A percentile compares a stretch with the other conserved stretches of the same genome.
These are phyloP conservation scores for Amphiprion ocellaris DNA, from an alignment of 2,113 vertebrate genomes.

Conservation along the genomic window DNA sequence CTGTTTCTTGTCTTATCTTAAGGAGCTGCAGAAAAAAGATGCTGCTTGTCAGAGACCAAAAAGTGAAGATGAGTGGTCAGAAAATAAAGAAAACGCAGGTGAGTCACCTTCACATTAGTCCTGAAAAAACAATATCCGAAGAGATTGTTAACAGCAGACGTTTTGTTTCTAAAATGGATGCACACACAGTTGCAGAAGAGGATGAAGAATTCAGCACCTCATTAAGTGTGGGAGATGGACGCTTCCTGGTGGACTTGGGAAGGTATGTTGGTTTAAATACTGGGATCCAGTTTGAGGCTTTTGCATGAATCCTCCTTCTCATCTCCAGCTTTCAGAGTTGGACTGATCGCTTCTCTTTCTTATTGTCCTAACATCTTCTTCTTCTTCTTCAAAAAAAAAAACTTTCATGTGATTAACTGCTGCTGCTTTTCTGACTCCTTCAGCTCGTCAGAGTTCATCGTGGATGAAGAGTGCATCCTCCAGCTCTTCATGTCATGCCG, in stretches of 20 bases:
- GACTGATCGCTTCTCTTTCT: no score
- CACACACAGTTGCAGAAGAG: slow-evolving; percentile 19
- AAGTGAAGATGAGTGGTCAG: background rate
- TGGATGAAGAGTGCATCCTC: slow-evolving; percentile 56
- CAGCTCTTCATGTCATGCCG: slow-evolving; percentile 41
- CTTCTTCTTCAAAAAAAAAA: no score
- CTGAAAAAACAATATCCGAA: no score
- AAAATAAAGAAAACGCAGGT: slow-evolving; percentile 19
- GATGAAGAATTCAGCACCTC: slow-evolving; percentile 39
- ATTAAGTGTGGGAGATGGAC: slow-evolving; percentile 55
- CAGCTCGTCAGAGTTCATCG: slow-evolving; percentile 49
- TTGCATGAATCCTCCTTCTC: no score
- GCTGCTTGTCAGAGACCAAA: background rate
- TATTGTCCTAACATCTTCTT: no score
- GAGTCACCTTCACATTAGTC: background rate
- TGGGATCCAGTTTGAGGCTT: no score
- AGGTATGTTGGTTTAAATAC: slow-evolving; percentile 18
- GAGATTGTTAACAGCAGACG: background rate
- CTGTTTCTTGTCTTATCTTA: background rate
- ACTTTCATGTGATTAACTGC: background rate
- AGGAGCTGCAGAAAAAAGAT: slow-evolving; percentile 5
- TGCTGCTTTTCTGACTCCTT: background rate
- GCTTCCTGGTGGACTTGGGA: slow-evolving; percentile 57
- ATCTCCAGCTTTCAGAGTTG: no score
- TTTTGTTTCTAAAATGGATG: slow-evolving; percentile 12